Evolutionary conservation across 2,797 vertebrate species (phyloP), one percentile per base, ranked within the genome.

Genomic region (Poeciliopsis gracilis): DNA sequence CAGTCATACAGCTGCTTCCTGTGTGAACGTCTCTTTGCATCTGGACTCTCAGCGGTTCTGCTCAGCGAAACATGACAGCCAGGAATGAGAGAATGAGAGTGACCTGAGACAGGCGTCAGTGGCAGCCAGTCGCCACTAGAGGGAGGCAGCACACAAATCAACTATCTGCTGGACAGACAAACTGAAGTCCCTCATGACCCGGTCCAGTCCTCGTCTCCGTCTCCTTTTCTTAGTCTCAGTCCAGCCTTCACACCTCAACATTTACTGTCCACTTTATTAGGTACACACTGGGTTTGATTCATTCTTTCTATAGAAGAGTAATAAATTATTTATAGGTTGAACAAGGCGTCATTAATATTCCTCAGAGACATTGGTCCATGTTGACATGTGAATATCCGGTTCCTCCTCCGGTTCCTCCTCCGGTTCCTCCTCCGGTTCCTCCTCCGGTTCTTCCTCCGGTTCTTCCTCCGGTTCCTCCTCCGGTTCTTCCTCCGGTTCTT

Each of bases 1-100:
- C 47, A 70, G 33, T 55, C 9, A 72, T 45, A 73, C 90, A 89
- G 61, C 88, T 92, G 90, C 86, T 92, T 92, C 91, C 91, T 92
- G 89, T 84, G 23, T 28, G 77, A 87, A 82, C 53, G 80, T 41
- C 51, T 33, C 1, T 63, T 45, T 51, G n/a, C 67, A 45, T 63
- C 36, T 75, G n/a, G 16, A 70, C 55, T 23, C n/a, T 36, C 33
- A 59, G 13, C 1, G 1, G 2, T 20, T 57, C 12, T 36, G 5
- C 57, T 84, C 63, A 30, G 9, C 45, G 43, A 2, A 79, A n/a
- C 2, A 11, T 77, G 55, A 55, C 15, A 4, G 33, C 25, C 18
- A 67, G 9, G 36, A 59, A 51, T 38, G 59, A 73, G 15, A 20
- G 36, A 59, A 51, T 38, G 59, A 73, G 15, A 20, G 13, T 71